Base-by-base conservation (phyloP, 2,888 invertebrate species). In the Ornithoptera priamus region DNA sequence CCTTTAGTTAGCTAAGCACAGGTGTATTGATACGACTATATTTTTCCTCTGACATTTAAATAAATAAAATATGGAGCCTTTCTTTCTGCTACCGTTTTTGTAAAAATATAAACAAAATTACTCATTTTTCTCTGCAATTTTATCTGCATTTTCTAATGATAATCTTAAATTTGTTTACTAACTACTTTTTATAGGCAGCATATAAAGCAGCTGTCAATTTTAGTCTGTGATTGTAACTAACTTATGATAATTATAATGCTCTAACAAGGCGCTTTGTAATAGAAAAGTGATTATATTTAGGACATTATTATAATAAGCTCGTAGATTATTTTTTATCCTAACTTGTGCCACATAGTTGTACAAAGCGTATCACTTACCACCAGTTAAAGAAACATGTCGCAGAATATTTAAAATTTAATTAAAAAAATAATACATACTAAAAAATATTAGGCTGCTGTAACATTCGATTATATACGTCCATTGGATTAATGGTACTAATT, bases 191-290 rank as follows among this genome's bases (percentile, higher is more conserved):
- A 18, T 53, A 53, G 18, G 8, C 1, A 53, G 53, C n/a, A 53
- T 53, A n/a, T 53, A n/a, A 22, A 3, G n/a, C 22, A 58, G 39
- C n/a, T 61, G n/a, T 24, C 18, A 62, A 65, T 72, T 67, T 72
- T 76, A 77, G 74, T 79, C 76, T 81, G 81, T 82, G 81, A 80
- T 81, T 80, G 77, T 80, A 67, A 75, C 74, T 77, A 79, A 75
- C 71, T 56, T 72, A 24, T 75, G 66, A 17, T 58, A 66, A 62
- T 20, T 62, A 70, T 62, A 46, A 53, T 61, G 62, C 65, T 22
- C 63, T 76, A 75, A 72, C 69, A 59, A 59, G 65, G 15, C 61
- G 76, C 77, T 74, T 75, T 50, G 46, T 70, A 67, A 66, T 46
- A 46, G 68, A 68, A 71, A 22, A 53, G 65, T 65, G 59, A 60